Evolutionary conservation across 2,113 vertebrate species (phyloP).

Genomic region (Tympanuchus pallidicinctus): DNA sequence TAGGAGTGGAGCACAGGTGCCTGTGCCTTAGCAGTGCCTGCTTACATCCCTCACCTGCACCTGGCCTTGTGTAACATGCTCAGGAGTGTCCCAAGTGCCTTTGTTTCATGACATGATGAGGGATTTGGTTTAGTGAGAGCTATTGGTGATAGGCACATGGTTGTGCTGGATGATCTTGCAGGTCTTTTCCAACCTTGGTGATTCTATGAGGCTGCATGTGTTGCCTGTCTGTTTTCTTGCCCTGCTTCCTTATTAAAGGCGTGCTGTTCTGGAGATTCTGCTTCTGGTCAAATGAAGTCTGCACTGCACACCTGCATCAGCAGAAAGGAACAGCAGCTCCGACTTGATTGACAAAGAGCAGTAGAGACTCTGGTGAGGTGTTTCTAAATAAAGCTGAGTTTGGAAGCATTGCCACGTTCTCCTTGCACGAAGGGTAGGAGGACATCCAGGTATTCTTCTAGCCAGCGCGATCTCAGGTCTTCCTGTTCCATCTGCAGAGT

Average conservation of each 20-base stretch:
- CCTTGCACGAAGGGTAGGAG: background rate
- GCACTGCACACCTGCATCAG: fast-evolving
- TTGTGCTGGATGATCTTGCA: no score
- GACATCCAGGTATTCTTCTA: background rate
- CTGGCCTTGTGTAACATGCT: background rate
- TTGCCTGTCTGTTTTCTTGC: background rate
- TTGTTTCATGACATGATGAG: background rate
- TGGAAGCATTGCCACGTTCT: background rate
- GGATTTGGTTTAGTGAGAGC: no score
- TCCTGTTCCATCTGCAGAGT: background rate
- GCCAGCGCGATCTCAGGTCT: background rate
- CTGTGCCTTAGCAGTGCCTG: fast-evolving
- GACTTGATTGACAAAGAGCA: background rate
- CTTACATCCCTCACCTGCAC: background rate
- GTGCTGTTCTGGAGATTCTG: background rate
- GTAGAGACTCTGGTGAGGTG: background rate
- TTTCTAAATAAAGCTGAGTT: background rate
- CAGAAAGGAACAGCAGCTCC: background rate
- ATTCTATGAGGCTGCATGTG: background rate
- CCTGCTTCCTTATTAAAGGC: background rate
- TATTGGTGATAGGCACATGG: no score
- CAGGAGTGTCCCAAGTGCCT: fast-evolving
- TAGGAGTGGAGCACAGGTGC: background rate
- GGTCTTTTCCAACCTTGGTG: no score
- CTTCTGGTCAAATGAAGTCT: background rate